Percentiles rank a stretch among this genome's conserved stretches.
These are phyloP conservation scores for Mastigias papua DNA, from an alignment of 30 jellyfish, hydroid and myxozoan species.

Conservation along the genomic window DNA sequence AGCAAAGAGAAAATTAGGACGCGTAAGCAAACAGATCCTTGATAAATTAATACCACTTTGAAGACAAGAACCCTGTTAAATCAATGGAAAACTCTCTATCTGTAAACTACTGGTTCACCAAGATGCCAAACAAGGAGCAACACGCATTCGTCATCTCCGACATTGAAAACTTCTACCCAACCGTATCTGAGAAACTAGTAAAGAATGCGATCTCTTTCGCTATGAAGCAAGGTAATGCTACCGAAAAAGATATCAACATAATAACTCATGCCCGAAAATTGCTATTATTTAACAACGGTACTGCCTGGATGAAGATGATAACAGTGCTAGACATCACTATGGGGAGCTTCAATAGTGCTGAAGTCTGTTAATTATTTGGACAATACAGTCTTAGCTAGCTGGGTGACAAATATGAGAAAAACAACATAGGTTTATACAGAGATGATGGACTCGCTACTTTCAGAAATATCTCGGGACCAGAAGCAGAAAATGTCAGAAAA, in stretches of 20 bases:
- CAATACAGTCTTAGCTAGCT: constrained; percentile 40
- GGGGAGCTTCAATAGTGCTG: constrained; percentile 49
- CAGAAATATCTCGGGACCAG: constrained; percentile 72
- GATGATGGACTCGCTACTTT: constrained; percentile 70
- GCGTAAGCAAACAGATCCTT: constrained; percentile 63
- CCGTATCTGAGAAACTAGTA: constrained; percentile 53
- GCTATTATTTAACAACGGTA: constrained; percentile 39
- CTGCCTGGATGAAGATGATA: constrained; percentile 66
- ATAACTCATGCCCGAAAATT: constrained; percentile 74
- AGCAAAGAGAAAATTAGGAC: constrained; percentile 73
- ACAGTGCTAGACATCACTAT: constrained; percentile 73
- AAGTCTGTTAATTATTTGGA: constrained; percentile 69
- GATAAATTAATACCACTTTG: too few relatives aligned
- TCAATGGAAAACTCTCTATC: constrained; percentile 31
- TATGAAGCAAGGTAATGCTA: not conserved
- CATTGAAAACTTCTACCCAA: constrained; percentile 71
- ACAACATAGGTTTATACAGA: constrained; percentile 55
- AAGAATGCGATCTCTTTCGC: constrained; percentile 41
- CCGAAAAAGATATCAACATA: constrained; percentile 39
- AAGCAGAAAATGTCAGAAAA: constrained; percentile 74
- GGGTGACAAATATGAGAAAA: not conserved
- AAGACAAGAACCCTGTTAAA: too few relatives aligned
- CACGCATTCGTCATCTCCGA: constrained; percentile 57
- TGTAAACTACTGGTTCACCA: constrained; percentile 52
- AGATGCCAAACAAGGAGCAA: constrained; percentile 42